A percentile compares a stretch with the other conserved stretches of the same genome.
phyloP scores from a whole-genome alignment of 2,113 vertebrate species.

The Xenus cinereus region DNA sequence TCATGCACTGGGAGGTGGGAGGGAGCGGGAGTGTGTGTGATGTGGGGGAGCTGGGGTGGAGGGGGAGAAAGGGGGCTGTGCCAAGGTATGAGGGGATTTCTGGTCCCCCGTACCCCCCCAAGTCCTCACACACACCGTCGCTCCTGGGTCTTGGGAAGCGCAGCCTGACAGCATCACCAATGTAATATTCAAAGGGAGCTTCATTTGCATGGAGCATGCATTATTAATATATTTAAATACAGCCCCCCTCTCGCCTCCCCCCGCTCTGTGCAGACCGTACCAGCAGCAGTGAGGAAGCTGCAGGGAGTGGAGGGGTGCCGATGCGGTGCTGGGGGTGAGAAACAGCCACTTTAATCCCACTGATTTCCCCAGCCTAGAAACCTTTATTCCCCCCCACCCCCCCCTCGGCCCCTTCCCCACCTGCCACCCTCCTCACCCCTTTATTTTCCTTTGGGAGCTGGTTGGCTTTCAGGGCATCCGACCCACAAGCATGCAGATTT shows the following conservation, averaged over 20 bases:
- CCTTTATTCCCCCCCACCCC: neutral
- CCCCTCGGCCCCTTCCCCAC: neutral
- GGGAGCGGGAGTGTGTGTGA: neutral
- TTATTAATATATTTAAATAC: conserved; percentile 66
- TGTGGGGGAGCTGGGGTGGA: neutral
- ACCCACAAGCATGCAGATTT: neutral
- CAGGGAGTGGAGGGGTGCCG: conserved; percentile 11
- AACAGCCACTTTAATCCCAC: neutral
- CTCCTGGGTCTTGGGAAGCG: conserved; percentile 10
- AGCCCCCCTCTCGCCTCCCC: neutral
- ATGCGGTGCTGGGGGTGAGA: neutral
- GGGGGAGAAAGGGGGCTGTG: neutral
- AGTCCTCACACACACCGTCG: neutral
- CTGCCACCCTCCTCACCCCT: neutral
- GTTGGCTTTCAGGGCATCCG: neutral
- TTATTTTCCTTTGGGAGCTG: neutral
- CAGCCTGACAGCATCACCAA: conserved; percentile 35
- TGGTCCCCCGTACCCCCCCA: neutral
- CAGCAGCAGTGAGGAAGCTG: conserved; percentile 29
- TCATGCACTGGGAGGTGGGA: neutral
- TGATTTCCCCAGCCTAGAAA: neutral
- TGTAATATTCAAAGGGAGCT: conserved; percentile 34
- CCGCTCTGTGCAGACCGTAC: neutral
- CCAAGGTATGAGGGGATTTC: neutral
- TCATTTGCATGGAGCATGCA: conserved; percentile 56